Evolutionary conservation across 2,797 vertebrate genomes (phyloP).

Genomic region (Artibeus lituratus): DNA sequence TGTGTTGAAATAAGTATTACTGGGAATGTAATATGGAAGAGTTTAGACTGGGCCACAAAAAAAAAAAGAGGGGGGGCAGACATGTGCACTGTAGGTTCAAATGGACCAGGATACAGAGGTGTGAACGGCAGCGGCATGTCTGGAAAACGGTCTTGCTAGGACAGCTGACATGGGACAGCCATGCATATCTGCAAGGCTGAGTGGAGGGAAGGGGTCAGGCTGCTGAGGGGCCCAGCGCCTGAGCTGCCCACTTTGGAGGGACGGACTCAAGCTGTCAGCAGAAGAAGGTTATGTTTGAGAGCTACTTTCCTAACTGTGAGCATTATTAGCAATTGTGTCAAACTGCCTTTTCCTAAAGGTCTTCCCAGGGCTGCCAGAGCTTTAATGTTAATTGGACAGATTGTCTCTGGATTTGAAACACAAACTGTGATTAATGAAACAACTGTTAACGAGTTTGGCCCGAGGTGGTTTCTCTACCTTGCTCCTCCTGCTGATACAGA

Average conservation of each 20-base stretch:
- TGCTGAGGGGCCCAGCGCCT: neutral
- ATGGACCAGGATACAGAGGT: neutral
- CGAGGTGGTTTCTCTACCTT: constrained; percentile 69
- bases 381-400: constrained; percentile 86
- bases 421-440: constrained; percentile 84
- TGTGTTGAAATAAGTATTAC: neutral
- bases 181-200: neutral
- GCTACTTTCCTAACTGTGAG: constrained; percentile 67
- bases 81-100: neutral
- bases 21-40: neutral
- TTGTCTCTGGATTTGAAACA: constrained; percentile 83
- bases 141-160: neutral
- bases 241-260: neutral
- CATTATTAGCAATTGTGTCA: constrained; percentile 76
- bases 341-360: constrained; percentile 74
- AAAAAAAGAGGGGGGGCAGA: neutral
- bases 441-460: constrained; percentile 76
- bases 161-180: neutral
- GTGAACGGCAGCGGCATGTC: neutral
- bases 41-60: neutral
- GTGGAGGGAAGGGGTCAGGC: neutral
- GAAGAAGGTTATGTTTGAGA: constrained; percentile 65
- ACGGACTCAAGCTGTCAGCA: constrained; percentile 1
- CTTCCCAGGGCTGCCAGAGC: constrained; percentile 68
- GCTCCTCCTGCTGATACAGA: constrained; percentile 63